Evolutionary conservation across 2,113 vertebrate genomes (phyloP).

Genomic region (Campylomormyrus tamandua): DNA sequence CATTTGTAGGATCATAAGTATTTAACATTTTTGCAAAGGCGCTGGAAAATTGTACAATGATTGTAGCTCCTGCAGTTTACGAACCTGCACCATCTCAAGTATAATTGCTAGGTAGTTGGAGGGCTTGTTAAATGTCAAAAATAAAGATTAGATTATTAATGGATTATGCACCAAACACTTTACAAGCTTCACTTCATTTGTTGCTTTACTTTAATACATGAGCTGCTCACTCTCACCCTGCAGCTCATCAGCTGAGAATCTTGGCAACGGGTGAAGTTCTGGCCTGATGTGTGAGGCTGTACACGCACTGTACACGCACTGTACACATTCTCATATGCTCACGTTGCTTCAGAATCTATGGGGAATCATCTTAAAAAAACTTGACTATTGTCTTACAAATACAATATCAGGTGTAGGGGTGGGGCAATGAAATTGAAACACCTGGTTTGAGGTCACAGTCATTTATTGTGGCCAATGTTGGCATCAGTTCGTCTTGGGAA

Average conservation of each 20-base stretch:
- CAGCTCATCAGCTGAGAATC: neutral
- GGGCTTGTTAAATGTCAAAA: conserved; percentile 7
- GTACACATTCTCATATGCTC: neutral
- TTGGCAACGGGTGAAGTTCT: neutral
- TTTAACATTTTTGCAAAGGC: conserved; percentile 8
- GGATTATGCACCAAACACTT: neutral
- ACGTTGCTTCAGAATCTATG: neutral
- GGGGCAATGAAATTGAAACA: neutral
- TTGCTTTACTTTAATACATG: neutral
- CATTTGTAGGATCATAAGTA: conserved; percentile 20
- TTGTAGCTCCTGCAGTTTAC: conserved; percentile 9
- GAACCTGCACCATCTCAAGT: neutral
- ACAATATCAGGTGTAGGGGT: neutral
- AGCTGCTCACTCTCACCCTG: neutral
- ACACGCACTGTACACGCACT: neutral
- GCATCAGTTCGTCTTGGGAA: neutral
- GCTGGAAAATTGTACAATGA: conserved; percentile 30
- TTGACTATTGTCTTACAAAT: neutral
- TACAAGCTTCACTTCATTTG: neutral
- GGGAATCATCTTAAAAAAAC: neutral
- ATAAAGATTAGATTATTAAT: neutral
- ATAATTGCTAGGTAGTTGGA: neutral
- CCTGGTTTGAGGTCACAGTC: neutral
- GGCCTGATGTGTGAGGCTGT: neutral
- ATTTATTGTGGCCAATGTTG: neutral